phyloP scores from a whole-genome alignment of 2,797 vertebrate species.

The Microhierax caerulescens region DNA sequence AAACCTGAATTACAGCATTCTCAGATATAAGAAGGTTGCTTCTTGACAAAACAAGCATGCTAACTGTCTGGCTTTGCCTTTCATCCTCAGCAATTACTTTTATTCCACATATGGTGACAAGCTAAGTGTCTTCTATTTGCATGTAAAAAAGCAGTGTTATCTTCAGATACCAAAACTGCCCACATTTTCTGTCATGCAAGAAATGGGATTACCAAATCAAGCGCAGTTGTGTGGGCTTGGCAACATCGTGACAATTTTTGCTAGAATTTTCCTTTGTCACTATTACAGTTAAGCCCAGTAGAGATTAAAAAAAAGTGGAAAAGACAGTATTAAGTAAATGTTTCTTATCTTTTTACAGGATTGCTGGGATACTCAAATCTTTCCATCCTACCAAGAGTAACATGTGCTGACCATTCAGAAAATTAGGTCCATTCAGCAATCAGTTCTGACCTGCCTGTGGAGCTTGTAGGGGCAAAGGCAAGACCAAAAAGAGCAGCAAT shows the following conservation, averaged over 20 bases:
- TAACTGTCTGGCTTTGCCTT: slow-evolving; percentile 43
- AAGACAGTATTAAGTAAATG: background rate
- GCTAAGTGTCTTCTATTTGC: slow-evolving; percentile 1
- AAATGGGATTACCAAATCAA: slow-evolving; percentile 12
- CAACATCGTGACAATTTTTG: background rate
- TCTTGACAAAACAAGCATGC: slow-evolving; percentile 23
- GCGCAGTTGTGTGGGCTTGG: background rate
- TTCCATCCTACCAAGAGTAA: background rate
- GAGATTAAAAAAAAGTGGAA: background rate
- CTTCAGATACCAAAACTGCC: slow-evolving; percentile 21
- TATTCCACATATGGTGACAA: slow-evolving; percentile 46
- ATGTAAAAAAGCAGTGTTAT: background rate
- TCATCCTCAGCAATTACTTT: slow-evolving; percentile 56
- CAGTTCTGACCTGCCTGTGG: background rate
- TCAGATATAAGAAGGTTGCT: background rate
- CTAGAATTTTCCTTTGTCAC: background rate
- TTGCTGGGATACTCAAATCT: background rate
- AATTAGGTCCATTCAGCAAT: background rate
- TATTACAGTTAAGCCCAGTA: background rate
- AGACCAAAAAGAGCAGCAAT: background rate
- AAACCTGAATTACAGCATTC: slow-evolving; percentile 14
- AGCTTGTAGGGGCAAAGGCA: background rate
- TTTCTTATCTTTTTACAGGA: background rate
- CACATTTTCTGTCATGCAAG: slow-evolving; percentile 14
- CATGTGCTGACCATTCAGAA: background rate